Evolutionary conservation across 2,888 invertebrate species (phyloP), one percentile per base, ranked within the genome.

Genomic region (Drosophila pullipes): DNA sequence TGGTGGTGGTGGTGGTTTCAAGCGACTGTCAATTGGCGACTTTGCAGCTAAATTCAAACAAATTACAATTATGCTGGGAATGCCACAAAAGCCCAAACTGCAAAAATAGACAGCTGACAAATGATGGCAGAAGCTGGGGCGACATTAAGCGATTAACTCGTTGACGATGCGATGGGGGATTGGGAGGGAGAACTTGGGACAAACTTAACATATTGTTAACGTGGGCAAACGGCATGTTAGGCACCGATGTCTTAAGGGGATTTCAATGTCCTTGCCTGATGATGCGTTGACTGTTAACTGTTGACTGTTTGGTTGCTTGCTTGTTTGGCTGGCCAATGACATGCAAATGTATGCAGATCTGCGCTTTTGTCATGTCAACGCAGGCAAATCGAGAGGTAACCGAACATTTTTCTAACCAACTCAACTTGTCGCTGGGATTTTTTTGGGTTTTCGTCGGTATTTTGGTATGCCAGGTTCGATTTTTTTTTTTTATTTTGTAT

Each of bases 331-430:
- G 72, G 61, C 82, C 88, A 92, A 90, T 88, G 81, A 82, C 90
- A 92, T 92, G 92, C 92, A 91, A 92, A 92, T 92, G 74, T 92
- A 92, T 92, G 92, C 92, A 92, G 92, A 92, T 92, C 85, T 89
- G 89, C 87, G 92, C 92, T 92, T 92, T 92, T 84, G 90, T 89
- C 87, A 91, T 91, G 92, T 91, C 91, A 92, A 85, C 83, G 82
- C 79, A 82, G 90, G 83, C 89, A 91, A 90, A 90, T 90, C 82
- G 89, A 83, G 83, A 88, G 78, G 76, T 81, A 87, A 71, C 66
- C 82, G 61, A 81, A 83, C 77, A 76, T 35, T 70, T 74, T 88
- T 88, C 84, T 85, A 85, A 85, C 89, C 83, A 85, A 80, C 78
- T 78, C 76, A 74, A 83, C 83, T 81, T 81, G 82, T 82, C 81